phyloP scores from a whole-genome alignment of 2,797 vertebrate species.

The Phataginus tricuspis region DNA sequence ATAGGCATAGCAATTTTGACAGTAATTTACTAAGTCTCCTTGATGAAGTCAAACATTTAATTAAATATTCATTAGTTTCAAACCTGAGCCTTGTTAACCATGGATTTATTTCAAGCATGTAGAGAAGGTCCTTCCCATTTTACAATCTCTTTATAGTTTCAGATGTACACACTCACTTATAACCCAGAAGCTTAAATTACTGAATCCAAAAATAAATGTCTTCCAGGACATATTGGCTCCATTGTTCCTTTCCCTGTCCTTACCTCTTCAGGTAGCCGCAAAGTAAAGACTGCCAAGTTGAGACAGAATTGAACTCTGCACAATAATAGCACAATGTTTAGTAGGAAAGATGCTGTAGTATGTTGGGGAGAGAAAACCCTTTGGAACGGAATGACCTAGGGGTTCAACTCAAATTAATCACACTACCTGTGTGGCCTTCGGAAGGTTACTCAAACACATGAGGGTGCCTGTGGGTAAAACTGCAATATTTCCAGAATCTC shows the following conservation, averaged over 20 bases:
- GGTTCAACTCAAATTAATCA: background rate
- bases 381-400: background rate
- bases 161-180: background rate
- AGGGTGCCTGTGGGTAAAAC: background rate
- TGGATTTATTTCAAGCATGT: conserved; percentile 50
- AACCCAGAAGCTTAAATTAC: background rate
- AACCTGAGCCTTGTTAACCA: conserved; percentile 60
- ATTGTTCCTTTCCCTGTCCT: background rate
- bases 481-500: no score
- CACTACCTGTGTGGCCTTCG: background rate
- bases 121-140: background rate
- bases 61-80: conserved; percentile 74
- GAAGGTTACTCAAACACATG: background rate
- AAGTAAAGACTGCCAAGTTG: background rate
- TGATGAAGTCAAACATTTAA: conserved; percentile 72
- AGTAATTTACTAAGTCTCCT: conserved; percentile 74
- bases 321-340: background rate
- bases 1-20: conserved; percentile 43
- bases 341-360: background rate
- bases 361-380: background rate
- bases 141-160: background rate
- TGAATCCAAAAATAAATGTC: background rate
- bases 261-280: background rate
- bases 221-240: background rate
- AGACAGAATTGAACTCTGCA: background rate